Evolutionary conservation across 2,113 vertebrate species (phyloP), one percentile per base, ranked within the genome.

Genomic region (Myotis lucifugus): DNA sequence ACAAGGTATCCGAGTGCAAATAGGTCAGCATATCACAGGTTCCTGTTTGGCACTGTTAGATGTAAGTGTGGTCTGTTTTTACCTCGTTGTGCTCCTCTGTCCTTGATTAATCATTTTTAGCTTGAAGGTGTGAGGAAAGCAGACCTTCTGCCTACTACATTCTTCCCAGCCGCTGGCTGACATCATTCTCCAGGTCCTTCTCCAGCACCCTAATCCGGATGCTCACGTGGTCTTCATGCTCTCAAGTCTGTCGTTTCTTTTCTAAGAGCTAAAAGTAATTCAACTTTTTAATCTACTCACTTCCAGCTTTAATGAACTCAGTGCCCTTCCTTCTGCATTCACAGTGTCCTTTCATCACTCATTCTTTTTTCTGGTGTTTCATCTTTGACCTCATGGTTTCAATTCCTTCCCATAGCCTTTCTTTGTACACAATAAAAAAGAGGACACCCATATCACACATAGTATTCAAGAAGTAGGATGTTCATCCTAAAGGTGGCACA

Each of bases 31-130:
- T 52, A n/a, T 79, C 81, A 40, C 29, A 90, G 56, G 74, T 78
- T 73, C 76, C 66, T 59, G 50, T 32, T 83, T 83, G 64, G 32
- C 66, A 54, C 18, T 27, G 25, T 72, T 79, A 59, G 19, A 76
- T 0, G 0, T 64, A 29, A 85, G 23, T 69, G 23, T 40, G 50
- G 56, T 83, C 91, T 94, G 85, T 95, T 95, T 94, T 95, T 88
- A 94, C 29, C 40, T 19, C 9, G 12, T 29, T 0, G 0, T 83
- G 37, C 21, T 79, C 79, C 78, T 89, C 34, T 90, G 82, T 23
- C 48, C 61, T 74, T 37, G 34, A 95, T 77, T 34, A 23, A 72
- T 82, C 34, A 27, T 23, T 91, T 90, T 83, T n/a, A 74, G 54
- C 46, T 86, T 32, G 17, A 10, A 46, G 14, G 1, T 72, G 0